Evolutionary conservation across 92 coral and sea anemone species (phyloP).

Genomic region (Palythoa caribaeorum): DNA sequence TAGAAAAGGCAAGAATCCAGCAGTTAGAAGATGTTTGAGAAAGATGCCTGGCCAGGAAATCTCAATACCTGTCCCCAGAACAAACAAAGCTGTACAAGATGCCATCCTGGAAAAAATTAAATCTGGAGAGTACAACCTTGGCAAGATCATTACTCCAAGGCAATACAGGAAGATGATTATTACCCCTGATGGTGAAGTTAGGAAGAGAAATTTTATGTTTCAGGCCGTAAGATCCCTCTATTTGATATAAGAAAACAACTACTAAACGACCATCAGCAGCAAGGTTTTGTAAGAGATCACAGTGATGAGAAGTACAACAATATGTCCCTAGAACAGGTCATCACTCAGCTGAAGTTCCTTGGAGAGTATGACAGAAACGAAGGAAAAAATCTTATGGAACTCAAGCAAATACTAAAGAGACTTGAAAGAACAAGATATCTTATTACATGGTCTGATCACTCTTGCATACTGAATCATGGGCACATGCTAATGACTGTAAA

Average conservation of each 20-base stretch:
- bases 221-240: conserved; percentile 6
- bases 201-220: conserved; percentile 2
- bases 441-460: not conserved
- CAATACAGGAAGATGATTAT: not conserved
- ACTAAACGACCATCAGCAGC: not conserved
- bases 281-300: not conserved
- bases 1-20: not conserved
- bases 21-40: not conserved
- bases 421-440: conserved; percentile 8
- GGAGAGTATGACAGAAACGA: not conserved
- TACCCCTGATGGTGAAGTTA: not conserved
- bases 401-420: not conserved
- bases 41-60: not conserved
- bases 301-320: conserved; percentile 6
- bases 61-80: not conserved
- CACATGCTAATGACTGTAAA: conserved; percentile 6
- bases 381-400: not conserved
- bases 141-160: not conserved
- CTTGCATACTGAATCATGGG: conserved; percentile 16
- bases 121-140: not conserved
- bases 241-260: not conserved
- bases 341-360: not conserved
- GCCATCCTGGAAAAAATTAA: not conserved
- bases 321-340: not conserved
- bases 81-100: not conserved